Conservation (phyloP, 2,113 vertebrate species). For the Bos indicus region DNA sequence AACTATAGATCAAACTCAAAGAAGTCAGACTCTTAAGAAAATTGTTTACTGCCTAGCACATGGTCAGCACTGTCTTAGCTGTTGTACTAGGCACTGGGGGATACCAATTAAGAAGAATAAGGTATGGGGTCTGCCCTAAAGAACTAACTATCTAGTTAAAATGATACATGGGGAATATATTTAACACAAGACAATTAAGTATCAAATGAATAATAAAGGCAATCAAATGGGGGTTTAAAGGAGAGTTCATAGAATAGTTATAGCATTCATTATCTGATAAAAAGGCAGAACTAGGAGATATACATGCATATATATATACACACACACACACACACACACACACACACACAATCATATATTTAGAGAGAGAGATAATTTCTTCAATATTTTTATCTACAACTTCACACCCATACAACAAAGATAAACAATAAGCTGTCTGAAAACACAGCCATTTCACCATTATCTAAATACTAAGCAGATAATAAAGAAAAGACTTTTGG, state of each 20-base stretch:
- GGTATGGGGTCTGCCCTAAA: background rate
- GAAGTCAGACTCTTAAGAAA: background rate
- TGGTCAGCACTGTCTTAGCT: background rate
- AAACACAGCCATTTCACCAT: background rate
- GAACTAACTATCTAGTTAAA: slow-evolving; percentile 27
- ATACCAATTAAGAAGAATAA: background rate
- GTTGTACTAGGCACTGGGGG: background rate
- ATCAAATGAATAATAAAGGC: slow-evolving; percentile 35
- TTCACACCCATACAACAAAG: background rate
- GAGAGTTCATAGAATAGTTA: background rate
- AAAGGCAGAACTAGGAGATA: background rate
- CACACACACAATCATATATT: background rate
- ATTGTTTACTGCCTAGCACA: background rate
- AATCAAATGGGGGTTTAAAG: background rate
- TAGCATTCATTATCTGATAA: slow-evolving; percentile 5
- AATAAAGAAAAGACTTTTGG: background rate
- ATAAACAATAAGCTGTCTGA: background rate
- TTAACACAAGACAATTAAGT: background rate
- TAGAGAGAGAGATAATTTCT: background rate
- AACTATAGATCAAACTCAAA: background rate
- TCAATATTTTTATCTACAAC: background rate
- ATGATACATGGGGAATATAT: background rate
- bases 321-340: fast-evolving
- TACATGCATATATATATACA: too few relatives aligned
- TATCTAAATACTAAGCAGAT: slow-evolving; percentile 24